phyloP scores from a whole-genome alignment of 1,140 invertebrate genomes.

The Pristionchus pacificus region DNA sequence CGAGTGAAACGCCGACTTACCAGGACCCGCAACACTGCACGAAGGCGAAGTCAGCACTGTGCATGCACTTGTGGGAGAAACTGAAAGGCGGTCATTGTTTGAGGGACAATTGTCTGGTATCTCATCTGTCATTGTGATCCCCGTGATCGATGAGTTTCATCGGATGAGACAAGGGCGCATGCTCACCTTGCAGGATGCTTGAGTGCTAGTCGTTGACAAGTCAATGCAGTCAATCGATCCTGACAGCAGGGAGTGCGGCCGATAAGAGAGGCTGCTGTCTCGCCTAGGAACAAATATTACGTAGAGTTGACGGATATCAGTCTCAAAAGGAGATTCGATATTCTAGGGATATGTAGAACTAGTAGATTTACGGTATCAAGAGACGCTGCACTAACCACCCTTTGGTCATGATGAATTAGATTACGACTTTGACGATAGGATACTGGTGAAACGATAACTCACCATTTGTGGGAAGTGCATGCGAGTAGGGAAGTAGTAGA shows the following conservation, averaged over 20 bases:
- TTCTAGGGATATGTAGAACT: constrained; percentile 6
- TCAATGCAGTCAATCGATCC: constrained; percentile 41
- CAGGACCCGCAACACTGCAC: constrained; percentile 48
- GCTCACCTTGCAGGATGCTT: constrained; percentile 36
- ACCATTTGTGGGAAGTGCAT: too few relatives aligned
- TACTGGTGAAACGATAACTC: too few relatives aligned
- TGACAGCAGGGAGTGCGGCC: constrained; percentile 49
- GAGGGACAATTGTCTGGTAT: too few relatives aligned
- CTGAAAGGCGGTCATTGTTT: too few relatives aligned
- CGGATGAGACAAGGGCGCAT: too few relatives aligned
- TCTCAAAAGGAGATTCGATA: constrained; percentile 2
- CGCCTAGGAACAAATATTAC: constrained; percentile 5
- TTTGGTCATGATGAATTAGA: too few relatives aligned
- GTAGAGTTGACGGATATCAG: constrained; percentile 14
- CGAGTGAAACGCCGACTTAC: constrained; percentile 29
- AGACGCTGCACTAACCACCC: too few relatives aligned
- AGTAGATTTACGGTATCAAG: too few relatives aligned
- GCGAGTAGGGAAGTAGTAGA: neutral
- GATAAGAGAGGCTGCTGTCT: constrained; percentile 14
- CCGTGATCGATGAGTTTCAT: too few relatives aligned
- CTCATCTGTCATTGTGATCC: too few relatives aligned
- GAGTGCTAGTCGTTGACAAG: constrained; percentile 39
- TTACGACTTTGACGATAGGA: too few relatives aligned
- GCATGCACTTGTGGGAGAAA: constrained; percentile 39
- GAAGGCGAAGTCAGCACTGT: constrained; percentile 47